Conservation (phyloP, 2,888 invertebrate genomes). For the Drosophila dives region DNA sequence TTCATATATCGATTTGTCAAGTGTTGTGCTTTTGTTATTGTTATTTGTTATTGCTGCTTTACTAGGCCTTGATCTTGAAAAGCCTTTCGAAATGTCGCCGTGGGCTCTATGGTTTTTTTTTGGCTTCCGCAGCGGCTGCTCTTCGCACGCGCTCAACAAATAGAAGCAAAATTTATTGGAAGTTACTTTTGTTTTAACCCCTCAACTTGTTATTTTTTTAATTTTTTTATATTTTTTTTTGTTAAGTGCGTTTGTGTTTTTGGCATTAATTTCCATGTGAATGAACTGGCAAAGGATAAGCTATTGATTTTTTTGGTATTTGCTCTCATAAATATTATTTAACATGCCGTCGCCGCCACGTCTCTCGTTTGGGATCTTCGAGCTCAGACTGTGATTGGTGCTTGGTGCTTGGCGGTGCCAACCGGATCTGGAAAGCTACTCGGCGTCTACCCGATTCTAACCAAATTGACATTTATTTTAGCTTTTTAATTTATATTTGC, state of each 20-base stretch:
- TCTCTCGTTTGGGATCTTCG: conserved; percentile 1
- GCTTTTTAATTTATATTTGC: conserved; percentile 65
- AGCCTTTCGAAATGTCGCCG: conserved; percentile 75
- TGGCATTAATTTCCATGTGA: conserved; percentile 68
- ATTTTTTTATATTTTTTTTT: conserved; percentile 7
- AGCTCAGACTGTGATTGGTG: conserved; percentile 1
- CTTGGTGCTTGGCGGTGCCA: conserved; percentile 80
- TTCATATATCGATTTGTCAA: conserved; percentile 66
- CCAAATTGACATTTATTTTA: conserved; percentile 56
- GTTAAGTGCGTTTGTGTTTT: conserved; percentile 9
- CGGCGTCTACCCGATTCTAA: conserved; percentile 48
- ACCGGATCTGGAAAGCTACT: conserved; percentile 70
- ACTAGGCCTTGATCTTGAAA: conserved; percentile 74
- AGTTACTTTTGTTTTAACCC: conserved; percentile 11
- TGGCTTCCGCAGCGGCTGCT: conserved; percentile 61
- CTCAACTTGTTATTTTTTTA: background rate
- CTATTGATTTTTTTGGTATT: conserved; percentile 12
- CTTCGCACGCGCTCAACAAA: conserved; percentile 57
- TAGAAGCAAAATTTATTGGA: conserved; percentile 35
- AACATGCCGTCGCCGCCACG: conserved; percentile 13
- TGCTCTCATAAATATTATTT: conserved; percentile 48
- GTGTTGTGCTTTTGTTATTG: conserved; percentile 45
- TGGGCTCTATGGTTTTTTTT: conserved; percentile 29
- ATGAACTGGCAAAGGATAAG: conserved; percentile 78
- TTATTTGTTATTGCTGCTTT: conserved; percentile 15